Percentiles rank a stretch among this genome's conserved stretches.
Evolutionary conservation across 1,140 invertebrate species (phyloP).

Genomic region (Drosophila sp.): DNA sequence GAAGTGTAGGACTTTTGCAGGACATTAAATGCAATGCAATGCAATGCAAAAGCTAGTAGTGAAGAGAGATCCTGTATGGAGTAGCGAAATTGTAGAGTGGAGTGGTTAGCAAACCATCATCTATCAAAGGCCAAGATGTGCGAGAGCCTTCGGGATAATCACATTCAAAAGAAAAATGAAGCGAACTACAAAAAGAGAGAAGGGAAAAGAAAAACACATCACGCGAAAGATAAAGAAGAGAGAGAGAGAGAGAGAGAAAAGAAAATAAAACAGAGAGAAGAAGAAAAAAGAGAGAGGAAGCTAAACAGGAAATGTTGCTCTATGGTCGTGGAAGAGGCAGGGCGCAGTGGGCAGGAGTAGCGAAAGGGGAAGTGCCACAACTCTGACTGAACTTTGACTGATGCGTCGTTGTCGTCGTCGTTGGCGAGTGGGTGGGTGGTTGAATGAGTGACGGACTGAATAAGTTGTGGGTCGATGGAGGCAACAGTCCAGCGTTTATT

Average conservation of each 20-base stretch:
- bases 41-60: slow-evolving; percentile 56
- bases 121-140: slow-evolving; percentile 74
- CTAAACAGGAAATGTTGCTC: slow-evolving; percentile 74
- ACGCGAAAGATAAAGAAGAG: slow-evolving; percentile 38
- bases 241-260: slow-evolving; percentile 1
- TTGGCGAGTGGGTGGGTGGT: slow-evolving; percentile 23
- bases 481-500: slow-evolving; percentile 62
- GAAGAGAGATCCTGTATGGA: not conserved
- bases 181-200: slow-evolving; percentile 65
- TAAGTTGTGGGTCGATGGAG: slow-evolving; percentile 1
- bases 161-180: slow-evolving; percentile 80
- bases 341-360: slow-evolving; percentile 36
- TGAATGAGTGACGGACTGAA: slow-evolving; percentile 18
- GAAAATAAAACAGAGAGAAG: not conserved
- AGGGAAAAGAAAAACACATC: slow-evolving; percentile 28
- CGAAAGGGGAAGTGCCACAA: slow-evolving; percentile 27
- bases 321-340: slow-evolving; percentile 48
- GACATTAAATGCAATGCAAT: slow-evolving; percentile 76
- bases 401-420: slow-evolving; percentile 14
- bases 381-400: slow-evolving; percentile 57
- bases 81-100: not conserved
- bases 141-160: slow-evolving; percentile 75
- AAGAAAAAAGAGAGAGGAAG: slow-evolving; percentile 22
- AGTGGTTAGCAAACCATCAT: slow-evolving; percentile 48
- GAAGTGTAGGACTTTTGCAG: slow-evolving; percentile 49